Evolutionary conservation across 37 sponge, comb jelly and placozoan genomes (phyloP).

Genomic region (Lycopodina hypogea): DNA sequence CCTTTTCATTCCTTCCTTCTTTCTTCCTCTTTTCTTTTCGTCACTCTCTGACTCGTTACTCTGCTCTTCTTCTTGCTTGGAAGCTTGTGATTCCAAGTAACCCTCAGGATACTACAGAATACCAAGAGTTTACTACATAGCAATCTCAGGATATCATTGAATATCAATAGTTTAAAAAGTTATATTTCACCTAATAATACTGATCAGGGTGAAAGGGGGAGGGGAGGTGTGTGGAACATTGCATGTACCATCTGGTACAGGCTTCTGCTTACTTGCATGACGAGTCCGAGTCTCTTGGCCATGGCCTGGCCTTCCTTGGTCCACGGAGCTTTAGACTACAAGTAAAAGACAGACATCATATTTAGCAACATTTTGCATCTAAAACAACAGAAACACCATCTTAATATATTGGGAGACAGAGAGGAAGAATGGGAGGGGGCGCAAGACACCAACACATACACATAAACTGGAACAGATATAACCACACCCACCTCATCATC

Average conservation of each 20-base stretch:
- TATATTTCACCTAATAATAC: no score
- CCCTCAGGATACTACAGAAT: conserved; percentile 86
- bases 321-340: conserved; percentile 88
- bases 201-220: no score
- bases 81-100: conserved; percentile 69
- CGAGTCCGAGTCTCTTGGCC: conserved; percentile 71
- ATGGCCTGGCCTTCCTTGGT: conserved; percentile 70
- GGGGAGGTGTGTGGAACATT: no score
- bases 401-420: no score
- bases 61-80: conserved; percentile 24
- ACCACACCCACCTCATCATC: conserved; percentile 68
- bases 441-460: background rate
- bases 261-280: conserved; percentile 59
- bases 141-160: no score
- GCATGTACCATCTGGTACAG: no score
- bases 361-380: no score
- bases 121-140: background rate
- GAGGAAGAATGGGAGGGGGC: background rate
- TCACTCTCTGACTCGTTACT: conserved; percentile 9
- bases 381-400: no score
- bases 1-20: conserved; percentile 27
- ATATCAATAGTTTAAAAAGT: no score
- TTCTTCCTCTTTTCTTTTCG: conserved; percentile 19
- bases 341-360: background rate
- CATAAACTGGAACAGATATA: background rate